Evolutionary conservation across 2,888 invertebrate species (phyloP).

Genomic region (Baccha elongata): DNA sequence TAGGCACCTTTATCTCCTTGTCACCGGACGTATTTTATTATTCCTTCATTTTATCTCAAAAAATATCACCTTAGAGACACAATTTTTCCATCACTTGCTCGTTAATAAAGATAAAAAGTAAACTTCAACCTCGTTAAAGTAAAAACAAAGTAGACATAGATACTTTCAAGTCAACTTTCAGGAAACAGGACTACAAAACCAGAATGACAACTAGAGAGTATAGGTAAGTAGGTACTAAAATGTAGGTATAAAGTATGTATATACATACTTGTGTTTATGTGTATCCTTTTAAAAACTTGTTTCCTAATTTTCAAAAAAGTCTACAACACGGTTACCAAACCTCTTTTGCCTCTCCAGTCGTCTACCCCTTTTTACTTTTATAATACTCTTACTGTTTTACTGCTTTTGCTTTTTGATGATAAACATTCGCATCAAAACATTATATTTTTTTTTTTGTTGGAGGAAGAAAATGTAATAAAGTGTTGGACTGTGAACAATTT

Average conservation of each 20-base stretch:
- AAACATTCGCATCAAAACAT: constrained; percentile 46
- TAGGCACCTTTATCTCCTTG: constrained; percentile 22
- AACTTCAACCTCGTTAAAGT: constrained; percentile 56
- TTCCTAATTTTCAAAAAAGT: constrained; percentile 62
- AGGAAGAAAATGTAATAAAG: constrained; percentile 55
- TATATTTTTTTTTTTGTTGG: too few species aligned
- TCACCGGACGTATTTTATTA: constrained; percentile 14
- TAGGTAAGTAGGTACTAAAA: constrained; percentile 17
- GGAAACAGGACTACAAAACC: not conserved
- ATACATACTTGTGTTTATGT: too few species aligned
- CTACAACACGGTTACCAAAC: constrained; percentile 20
- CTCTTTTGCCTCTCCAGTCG: constrained; percentile 1
- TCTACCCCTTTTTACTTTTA: constrained; percentile 38
- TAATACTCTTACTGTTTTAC: not conserved
- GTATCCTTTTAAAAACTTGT: constrained; percentile 52
- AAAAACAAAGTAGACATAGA: constrained; percentile 45
- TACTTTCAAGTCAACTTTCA: constrained; percentile 40
- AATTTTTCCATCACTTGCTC: constrained; percentile 48
- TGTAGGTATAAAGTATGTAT: constrained; percentile 15
- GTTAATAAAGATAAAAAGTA: constrained; percentile 53
- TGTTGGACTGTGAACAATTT: constrained; percentile 63
- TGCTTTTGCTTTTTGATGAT: constrained; percentile 37
- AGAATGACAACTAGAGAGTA: not conserved
- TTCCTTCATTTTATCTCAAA: constrained; percentile 17
- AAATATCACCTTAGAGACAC: constrained; percentile 28